Base-by-base conservation (phyloP, 37 sponge, comb jelly and placozoan genomes). In the Agelas oroides region DNA sequence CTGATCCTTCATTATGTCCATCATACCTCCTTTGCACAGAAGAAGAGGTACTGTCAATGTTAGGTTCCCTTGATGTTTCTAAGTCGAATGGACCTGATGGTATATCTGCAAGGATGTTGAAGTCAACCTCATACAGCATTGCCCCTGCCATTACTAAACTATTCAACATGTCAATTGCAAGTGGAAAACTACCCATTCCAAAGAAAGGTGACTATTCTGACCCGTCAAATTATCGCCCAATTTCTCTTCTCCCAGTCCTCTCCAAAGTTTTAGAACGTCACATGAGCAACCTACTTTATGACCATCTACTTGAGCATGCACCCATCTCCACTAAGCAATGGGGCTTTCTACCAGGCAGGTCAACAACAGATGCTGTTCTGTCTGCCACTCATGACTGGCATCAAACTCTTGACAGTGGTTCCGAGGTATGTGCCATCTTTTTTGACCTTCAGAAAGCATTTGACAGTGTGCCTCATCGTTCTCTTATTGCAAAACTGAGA, bases 381-480 rank as follows among this genome's bases (percentile, higher is more conserved):
- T n/a, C 32, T 19, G 53, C 25, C 11, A 76, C n/a, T 3, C 60
- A 76, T 30, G 27, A 76, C 32, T 76, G 76, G 76, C 60, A 30
- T 6, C 19, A 57, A 30, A 3, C 35, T 11, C 60, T 76, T 1
- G 60, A 76, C 19, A 46, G 32, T 33, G 76, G 76, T 11, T 20
- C 19, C 8, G 76, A 76, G 27, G 59, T 76, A 15, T 54, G 76
- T 57, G 76, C 60, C 3, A 60, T 76, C 20, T 76, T 76, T 16
- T 76, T 76, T 76, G 76, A 76, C 60, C 33, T 76, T 21, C 60
- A 59, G 21, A 76, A 76, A 28, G 76, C 76, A 15, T 76, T 76
- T 76, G 76, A 76, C 53, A 33, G 59, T 32, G 76, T 76, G 1
- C 76, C 60, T 12, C 76, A 76, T 30, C 32, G 31, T 15, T 24